Conservation (phyloP, 2,888 invertebrate species). For the Heteromyza rotundicornis region DNA sequence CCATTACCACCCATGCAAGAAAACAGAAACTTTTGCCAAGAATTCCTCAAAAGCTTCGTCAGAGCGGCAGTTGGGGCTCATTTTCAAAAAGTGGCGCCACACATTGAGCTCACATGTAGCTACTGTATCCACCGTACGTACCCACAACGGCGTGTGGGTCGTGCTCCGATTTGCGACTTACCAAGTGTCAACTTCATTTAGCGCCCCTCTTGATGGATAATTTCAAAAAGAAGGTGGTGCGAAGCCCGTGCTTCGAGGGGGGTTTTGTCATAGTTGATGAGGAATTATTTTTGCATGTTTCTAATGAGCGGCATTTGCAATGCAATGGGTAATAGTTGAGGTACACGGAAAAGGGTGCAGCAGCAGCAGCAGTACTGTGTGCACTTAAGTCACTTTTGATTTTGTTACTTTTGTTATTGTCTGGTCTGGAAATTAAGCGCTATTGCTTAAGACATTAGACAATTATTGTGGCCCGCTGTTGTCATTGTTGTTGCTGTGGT, state of each 20-base stretch:
- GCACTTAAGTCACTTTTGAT: background rate
- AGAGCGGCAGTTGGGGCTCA: background rate
- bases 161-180: background rate
- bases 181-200: conserved; percentile 4
- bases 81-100: background rate
- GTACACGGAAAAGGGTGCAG: background rate
- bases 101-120: background rate
- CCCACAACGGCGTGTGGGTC: too few species aligned
- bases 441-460: background rate
- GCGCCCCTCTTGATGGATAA: background rate
- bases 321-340: background rate
- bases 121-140: too few species aligned
- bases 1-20: background rate
- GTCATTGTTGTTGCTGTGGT: background rate
- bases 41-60: background rate
- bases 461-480: background rate
- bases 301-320: background rate
- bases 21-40: background rate
- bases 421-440: background rate
- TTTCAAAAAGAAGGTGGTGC: background rate
- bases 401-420: background rate
- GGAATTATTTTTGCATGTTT: background rate
- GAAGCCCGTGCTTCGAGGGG: background rate
- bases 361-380: too few species aligned
- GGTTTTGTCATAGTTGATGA: background rate